Conservation (phyloP, 2,797 vertebrate genomes). For the Onychomys arenicola region DNA sequence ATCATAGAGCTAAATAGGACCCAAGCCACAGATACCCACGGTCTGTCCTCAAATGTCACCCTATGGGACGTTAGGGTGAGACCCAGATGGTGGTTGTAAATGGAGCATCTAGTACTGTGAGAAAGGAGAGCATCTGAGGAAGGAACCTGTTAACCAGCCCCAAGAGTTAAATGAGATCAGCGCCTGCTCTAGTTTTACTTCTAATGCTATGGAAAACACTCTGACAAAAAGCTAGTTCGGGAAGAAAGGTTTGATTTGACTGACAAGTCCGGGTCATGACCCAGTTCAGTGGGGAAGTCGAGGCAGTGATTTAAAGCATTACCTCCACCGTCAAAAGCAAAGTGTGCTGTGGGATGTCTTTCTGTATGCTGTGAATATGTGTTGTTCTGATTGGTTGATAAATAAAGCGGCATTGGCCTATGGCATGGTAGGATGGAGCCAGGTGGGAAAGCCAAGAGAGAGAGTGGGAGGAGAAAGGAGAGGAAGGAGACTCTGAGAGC, state of each 20-base stretch:
- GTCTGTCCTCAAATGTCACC: background rate
- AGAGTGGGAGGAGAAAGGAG: too few species aligned
- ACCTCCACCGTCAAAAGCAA: background rate
- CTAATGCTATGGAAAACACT: background rate
- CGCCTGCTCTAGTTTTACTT: background rate
- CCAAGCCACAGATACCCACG: background rate
- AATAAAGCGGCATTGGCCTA: too few species aligned
- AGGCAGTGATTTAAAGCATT: background rate
- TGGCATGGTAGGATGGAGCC: too few species aligned
- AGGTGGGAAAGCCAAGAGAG: too few species aligned
- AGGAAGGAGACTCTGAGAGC: too few species aligned
- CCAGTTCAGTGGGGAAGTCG: background rate
- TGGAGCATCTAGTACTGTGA: background rate
- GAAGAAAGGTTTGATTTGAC: background rate
- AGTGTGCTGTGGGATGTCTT: too few species aligned
- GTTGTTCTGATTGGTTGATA: too few species aligned
- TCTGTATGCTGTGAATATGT: too few species aligned
- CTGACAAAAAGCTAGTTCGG: background rate
- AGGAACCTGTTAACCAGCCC: background rate
- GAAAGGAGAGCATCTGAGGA: too few species aligned
- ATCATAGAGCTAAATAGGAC: background rate
- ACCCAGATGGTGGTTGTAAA: background rate
- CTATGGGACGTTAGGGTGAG: background rate
- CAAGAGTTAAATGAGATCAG: background rate
- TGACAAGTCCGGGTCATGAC: background rate